Evolutionary conservation across 2,888 invertebrate species (phyloP), one percentile per base, ranked within the genome.

Genomic region (Meiosimyza decipiens): DNA sequence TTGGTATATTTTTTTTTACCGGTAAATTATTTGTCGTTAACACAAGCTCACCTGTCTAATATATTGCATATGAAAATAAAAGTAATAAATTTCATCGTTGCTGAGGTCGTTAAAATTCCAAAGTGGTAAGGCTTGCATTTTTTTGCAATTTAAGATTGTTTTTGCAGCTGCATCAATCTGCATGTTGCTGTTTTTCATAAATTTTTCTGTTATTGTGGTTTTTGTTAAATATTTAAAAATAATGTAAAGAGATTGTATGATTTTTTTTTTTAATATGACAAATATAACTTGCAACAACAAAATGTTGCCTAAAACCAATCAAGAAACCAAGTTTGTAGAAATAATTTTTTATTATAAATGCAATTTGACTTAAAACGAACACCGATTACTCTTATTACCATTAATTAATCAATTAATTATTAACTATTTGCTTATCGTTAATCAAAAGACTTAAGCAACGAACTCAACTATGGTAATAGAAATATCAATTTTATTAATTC

Each of bases 91-190:
- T 71, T 13, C 22, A 18, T 33, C 63, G 40, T 67, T 67, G 62
- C 22, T 15, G 22, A 28, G 50, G 57, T 64, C 64, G 57, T 71
- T 64, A 33, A 64, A 71, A 71, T 71, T 59, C 64, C 64, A 57
- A 63, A 28, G 52, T 40, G 54, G 52, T 60, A 16, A 22, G 12
- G 66, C n/a, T n/a, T 52, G 28, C 6, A n/a, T 12, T 18, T 67
- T n/a, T 67, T 40, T 15, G 59, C 11, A 60, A 60, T 64, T 51
- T 57, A 33, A 22, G 47, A n/a, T 16, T 51, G 7, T 13, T 5
- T 16, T 52, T 40, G 40, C 40, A 40, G 40, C 40, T 40, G 40
- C 40, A 9, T 9, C 40, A 9, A 40, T 40, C 2, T 40, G 4
- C 28, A 4, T 40, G 40, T 40, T 40, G 40, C 9, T 40, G 40